A percentile compares a stretch with the other conserved stretches of the same genome.
Conservation (phyloP, 2,888 invertebrate species). For the Meliscaeva auricollis region DNA sequence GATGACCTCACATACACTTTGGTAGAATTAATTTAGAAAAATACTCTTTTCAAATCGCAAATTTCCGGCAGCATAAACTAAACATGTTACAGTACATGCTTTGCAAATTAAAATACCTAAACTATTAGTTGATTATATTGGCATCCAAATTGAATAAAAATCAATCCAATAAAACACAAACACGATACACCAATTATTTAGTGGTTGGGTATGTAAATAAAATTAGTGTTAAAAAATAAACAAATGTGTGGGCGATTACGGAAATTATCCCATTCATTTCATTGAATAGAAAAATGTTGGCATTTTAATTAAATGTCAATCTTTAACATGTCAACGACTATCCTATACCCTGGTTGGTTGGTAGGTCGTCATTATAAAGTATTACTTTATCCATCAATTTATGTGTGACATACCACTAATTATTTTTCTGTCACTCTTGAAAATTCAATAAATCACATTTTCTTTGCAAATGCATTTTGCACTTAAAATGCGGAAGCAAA, state of each 20-base stretch:
- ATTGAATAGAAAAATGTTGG: background rate
- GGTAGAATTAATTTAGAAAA: no score
- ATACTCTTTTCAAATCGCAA: background rate
- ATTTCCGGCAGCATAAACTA: background rate
- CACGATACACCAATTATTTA: slow-evolving; percentile 15
- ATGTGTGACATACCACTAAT: slow-evolving; percentile 31
- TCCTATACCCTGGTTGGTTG: background rate
- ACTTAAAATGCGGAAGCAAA: slow-evolving; percentile 53
- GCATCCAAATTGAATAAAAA: background rate
- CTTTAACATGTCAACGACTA: background rate
- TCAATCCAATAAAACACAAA: slow-evolving; percentile 11
- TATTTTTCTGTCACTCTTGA: slow-evolving; percentile 29
- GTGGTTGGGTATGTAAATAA: background rate
- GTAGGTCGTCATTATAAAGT: background rate
- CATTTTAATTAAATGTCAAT: slow-evolving; percentile 40
- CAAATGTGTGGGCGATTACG: slow-evolving; percentile 25
- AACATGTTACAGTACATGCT: background rate
- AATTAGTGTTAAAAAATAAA: background rate
- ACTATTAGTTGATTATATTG: background rate
- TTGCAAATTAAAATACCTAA: background rate
- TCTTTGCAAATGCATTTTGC: background rate
- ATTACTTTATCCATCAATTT: slow-evolving; percentile 29
- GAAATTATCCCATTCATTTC: slow-evolving; percentile 13
- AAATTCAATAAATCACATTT: slow-evolving; percentile 49
- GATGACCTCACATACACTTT: background rate